Conservation (phyloP, 2,797 vertebrate species). For the Scyliorhinus canicula region DNA sequence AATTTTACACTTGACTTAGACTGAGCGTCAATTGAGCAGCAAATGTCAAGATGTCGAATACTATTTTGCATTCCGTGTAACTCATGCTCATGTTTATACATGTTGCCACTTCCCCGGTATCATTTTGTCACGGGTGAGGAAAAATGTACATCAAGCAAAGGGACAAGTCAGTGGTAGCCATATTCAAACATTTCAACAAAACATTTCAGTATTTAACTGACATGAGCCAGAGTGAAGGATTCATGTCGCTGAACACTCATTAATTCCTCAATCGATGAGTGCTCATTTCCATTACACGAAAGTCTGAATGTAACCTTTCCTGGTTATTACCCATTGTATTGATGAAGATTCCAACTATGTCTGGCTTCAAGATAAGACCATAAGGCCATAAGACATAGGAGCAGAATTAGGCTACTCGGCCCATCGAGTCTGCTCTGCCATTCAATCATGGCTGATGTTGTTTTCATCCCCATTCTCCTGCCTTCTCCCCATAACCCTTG, state of each 20-base stretch:
- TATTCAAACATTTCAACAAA: not conserved
- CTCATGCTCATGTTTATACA: not conserved
- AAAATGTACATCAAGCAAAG: not conserved
- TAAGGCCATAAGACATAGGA: too few species aligned
- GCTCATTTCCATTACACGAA: not conserved
- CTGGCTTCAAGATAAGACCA: too few species aligned
- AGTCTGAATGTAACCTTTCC: not conserved
- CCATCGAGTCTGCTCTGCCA: too few species aligned
- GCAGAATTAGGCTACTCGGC: too few species aligned
- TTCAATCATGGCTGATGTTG: too few species aligned
- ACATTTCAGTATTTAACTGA: not conserved
- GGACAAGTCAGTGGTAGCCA: not conserved
- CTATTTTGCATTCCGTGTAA: constrained; percentile 1
- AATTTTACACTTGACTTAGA: constrained; percentile 32
- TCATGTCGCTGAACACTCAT: not conserved
- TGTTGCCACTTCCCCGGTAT: not conserved
- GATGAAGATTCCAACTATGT: not conserved
- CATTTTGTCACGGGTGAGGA: not conserved
- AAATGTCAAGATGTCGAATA: constrained; percentile 10
- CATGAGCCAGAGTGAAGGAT: not conserved
- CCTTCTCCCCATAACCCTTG: too few species aligned
- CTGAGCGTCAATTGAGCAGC: constrained; percentile 15
- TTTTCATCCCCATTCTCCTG: too few species aligned
- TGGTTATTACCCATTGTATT: not conserved
- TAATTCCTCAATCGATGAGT: not conserved